A percentile compares a stretch with the other conserved stretches of the same genome.
phyloP scores from a whole-genome alignment of 2,888 invertebrate genomes.

The Phyto melanocephala region DNA sequence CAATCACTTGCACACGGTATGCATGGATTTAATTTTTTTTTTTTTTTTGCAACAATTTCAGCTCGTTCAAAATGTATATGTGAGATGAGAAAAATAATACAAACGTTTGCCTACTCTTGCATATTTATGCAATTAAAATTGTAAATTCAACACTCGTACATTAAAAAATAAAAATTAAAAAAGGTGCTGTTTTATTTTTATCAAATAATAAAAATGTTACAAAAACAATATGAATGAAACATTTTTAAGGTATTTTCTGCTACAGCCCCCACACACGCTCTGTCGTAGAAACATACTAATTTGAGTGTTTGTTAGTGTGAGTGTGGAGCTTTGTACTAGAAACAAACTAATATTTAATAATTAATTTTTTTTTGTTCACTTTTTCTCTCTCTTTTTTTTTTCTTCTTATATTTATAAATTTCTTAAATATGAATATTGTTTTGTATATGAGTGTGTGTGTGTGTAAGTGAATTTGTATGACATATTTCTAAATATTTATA shows the following conservation, averaged over 20 bases:
- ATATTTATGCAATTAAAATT: conserved; percentile 77
- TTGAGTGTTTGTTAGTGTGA: background rate
- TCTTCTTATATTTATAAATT: background rate
- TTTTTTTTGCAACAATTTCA: background rate
- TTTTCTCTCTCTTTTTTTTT: background rate
- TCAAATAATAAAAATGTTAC: conserved; percentile 27
- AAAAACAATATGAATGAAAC: conserved; percentile 25
- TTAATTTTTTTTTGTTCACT: conserved; percentile 38
- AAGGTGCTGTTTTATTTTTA: conserved; percentile 18
- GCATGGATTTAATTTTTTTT: background rate
- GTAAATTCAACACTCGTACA: conserved; percentile 71
- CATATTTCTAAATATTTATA: conserved; percentile 52
- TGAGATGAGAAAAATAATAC: conserved; percentile 26
- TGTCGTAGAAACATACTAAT: too few relatives aligned
- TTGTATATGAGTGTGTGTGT: background rate
- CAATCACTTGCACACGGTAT: background rate
- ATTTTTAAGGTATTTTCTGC: conserved; percentile 10
- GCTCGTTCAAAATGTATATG: conserved; percentile 8
- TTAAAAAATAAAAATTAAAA: conserved; percentile 37
- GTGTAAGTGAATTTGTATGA: conserved; percentile 9
- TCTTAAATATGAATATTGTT: background rate
- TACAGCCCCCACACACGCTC: background rate
- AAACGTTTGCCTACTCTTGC: conserved; percentile 67
- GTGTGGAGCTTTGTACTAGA: conserved; percentile 3
- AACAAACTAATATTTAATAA: conserved; percentile 44